These are phyloP conservation scores for Carabus problematicus DNA, from an alignment of 2,888 invertebrate species.

Conservation along the genomic window DNA sequence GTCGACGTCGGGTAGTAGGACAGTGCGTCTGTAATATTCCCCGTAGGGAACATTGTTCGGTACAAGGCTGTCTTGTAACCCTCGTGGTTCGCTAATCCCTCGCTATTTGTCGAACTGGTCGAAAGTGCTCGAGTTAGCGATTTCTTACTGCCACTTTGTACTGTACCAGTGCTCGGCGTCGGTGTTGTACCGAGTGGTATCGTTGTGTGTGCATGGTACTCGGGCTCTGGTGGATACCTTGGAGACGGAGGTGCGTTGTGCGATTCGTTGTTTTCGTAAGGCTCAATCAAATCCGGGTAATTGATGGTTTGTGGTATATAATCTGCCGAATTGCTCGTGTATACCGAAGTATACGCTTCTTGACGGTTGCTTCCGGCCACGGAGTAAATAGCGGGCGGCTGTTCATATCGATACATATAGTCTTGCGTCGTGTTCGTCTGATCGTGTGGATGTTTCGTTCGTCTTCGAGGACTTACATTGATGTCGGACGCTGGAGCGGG, in stretches of 20 bases:
- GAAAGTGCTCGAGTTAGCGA: constrained; percentile 68
- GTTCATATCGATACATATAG: constrained; percentile 60
- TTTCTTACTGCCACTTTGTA: constrained; percentile 55
- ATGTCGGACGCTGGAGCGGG: constrained; percentile 62
- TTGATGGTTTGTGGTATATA: constrained; percentile 67
- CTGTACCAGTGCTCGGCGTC: constrained; percentile 50
- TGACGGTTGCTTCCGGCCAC: constrained; percentile 76
- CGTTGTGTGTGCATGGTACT: constrained; percentile 66
- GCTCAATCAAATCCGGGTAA: constrained; percentile 75
- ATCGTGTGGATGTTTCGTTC: constrained; percentile 51
- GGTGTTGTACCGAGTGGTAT: constrained; percentile 56
- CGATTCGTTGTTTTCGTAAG: constrained; percentile 61
- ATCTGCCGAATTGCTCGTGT: constrained; percentile 71
- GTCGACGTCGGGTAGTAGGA: constrained; percentile 81
- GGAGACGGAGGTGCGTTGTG: constrained; percentile 60
- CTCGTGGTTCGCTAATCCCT: constrained; percentile 68
- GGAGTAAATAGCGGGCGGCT: constrained; percentile 76
- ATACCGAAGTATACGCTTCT: constrained; percentile 76
- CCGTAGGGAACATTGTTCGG: constrained; percentile 73
- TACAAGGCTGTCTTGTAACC: constrained; percentile 70
- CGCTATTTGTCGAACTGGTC: constrained; percentile 57
- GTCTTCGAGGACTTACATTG: constrained; percentile 62
- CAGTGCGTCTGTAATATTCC: constrained; percentile 79
- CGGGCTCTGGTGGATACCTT: constrained; percentile 65
- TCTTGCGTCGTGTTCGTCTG: constrained; percentile 55